Conservation (phyloP, 2,888 invertebrate species). For the Dryomyza anilis region DNA sequence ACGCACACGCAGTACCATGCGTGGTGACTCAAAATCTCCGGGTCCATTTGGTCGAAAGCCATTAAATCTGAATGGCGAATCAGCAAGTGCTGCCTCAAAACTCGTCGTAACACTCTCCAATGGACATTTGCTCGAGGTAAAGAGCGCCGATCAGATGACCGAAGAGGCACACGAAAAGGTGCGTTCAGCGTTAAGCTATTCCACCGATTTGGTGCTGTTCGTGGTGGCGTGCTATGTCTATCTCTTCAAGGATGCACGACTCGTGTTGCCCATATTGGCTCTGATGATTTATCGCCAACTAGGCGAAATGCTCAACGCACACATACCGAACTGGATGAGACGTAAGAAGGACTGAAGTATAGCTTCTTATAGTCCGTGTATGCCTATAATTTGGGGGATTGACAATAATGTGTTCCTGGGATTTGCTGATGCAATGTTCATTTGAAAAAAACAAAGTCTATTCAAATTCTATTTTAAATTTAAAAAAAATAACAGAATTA, state of each 20-base stretch:
- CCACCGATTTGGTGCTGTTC: constrained; percentile 76
- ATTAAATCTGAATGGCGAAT: neutral
- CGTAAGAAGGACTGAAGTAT: constrained; percentile 50
- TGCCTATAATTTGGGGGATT: neutral
- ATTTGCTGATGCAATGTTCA: neutral
- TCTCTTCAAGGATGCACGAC: constrained; percentile 77
- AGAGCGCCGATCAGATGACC: constrained; percentile 61
- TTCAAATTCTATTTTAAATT: neutral
- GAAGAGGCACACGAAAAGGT: constrained; percentile 72
- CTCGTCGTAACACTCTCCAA: neutral
- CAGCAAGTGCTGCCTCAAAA: neutral
- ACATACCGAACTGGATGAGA: constrained; percentile 67
- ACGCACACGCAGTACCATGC: constrained; percentile 33
- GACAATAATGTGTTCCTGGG: constrained; percentile 1
- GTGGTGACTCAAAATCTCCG: constrained; percentile 43
- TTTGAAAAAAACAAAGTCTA: neutral
- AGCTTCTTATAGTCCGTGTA: neutral
- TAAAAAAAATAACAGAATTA: neutral
- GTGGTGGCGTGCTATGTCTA: constrained; percentile 81
- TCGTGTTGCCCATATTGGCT: constrained; percentile 79
- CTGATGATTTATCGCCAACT: constrained; percentile 79
- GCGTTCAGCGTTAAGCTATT: constrained; percentile 72
- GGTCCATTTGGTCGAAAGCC: constrained; percentile 36
- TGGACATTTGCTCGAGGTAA: constrained; percentile 36
- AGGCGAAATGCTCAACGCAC: constrained; percentile 68